A percentile compares a stretch with the other conserved stretches of the same genome.
These are phyloP conservation scores for Gracilinanus agilis DNA, from an alignment of 2,113 vertebrate genomes.

Conservation along the genomic window DNA sequence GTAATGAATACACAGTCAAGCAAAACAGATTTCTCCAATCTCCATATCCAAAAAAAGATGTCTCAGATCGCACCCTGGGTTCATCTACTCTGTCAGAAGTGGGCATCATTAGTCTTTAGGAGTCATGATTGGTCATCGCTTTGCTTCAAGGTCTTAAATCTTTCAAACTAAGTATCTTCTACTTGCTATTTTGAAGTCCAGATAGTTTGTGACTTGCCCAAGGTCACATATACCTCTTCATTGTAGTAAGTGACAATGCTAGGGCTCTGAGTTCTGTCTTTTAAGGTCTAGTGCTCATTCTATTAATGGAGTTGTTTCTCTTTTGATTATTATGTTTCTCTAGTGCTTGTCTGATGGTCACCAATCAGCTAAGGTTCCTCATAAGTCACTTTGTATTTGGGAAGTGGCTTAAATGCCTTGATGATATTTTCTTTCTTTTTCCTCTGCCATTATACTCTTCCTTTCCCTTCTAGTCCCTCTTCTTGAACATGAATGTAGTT, in stretches of 20 bases:
- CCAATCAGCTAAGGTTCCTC: background rate
- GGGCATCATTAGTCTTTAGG: background rate
- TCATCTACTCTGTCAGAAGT: background rate
- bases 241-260: background rate
- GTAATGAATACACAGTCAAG: background rate
- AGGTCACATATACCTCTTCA: background rate
- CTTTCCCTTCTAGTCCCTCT: background rate
- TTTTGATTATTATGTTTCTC: background rate
- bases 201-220: background rate
- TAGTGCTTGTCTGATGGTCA: background rate
- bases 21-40: background rate
- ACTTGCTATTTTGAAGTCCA: background rate
- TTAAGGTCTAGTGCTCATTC: background rate
- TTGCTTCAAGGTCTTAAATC: background rate
- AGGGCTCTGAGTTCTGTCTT: background rate
- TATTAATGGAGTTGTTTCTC: background rate
- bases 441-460: too few species aligned
- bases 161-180: background rate
- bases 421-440: slow-evolving; percentile 1
- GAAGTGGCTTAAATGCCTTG: background rate
- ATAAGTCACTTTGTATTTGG: background rate
- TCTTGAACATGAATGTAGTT: background rate
- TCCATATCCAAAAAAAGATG: background rate
- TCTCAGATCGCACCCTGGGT: background rate
- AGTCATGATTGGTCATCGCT: background rate